These are phyloP conservation scores for Zonitis immaculata DNA, from an alignment of 2,888 invertebrate genomes.

Conservation along the genomic window DNA sequence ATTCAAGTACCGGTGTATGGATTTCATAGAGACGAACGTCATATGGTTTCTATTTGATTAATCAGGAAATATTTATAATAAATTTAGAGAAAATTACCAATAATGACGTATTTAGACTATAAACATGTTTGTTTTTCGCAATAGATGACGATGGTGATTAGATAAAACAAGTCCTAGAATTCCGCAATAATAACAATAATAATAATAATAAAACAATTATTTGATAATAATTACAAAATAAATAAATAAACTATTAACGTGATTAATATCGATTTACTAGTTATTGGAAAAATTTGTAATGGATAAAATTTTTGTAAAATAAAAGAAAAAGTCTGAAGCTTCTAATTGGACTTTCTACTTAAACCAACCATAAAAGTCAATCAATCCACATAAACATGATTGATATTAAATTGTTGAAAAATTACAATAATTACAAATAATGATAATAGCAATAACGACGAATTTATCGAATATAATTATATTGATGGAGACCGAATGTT, in stretches of 20 bases:
- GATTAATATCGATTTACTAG: not conserved
- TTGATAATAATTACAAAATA: not conserved
- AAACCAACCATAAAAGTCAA: conserved; percentile 1
- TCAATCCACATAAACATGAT: not conserved
- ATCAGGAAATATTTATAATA: not conserved
- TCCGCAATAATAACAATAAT: not conserved
- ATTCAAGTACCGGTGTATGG: not conserved
- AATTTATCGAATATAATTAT: too few relatives aligned
- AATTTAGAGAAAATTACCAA: not conserved
- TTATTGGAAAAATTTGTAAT: not conserved
- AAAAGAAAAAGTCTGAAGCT: not conserved
- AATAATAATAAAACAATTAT: not conserved
- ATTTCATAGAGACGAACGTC: not conserved
- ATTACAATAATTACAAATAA: too few relatives aligned
- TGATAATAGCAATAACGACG: too few relatives aligned
- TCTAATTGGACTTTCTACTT: conserved; percentile 2
- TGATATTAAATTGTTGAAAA: not conserved
- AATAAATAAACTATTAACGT: too few relatives aligned
- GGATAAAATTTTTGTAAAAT: not conserved
- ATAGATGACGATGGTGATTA: not conserved
- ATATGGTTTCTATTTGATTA: not conserved
- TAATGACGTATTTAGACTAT: not conserved
- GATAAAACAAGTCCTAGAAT: not conserved
- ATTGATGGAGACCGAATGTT: not conserved
- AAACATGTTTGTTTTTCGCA: not conserved